phyloP scores from a whole-genome alignment of 2,888 invertebrate genomes.

The Brachyptera risi region DNA sequence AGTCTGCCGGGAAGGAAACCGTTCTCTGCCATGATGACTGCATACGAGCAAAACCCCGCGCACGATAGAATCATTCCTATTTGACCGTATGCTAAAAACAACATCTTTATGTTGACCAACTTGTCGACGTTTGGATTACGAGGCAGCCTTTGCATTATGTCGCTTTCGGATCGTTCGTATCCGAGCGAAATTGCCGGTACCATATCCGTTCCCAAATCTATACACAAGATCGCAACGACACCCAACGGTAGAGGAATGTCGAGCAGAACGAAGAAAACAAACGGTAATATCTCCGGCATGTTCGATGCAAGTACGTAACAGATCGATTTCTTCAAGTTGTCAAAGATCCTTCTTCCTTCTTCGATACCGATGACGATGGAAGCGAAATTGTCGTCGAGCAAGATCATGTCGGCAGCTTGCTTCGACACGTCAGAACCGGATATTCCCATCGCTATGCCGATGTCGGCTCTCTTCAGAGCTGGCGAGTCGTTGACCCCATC shows the following conservation, averaged over 20 bases:
- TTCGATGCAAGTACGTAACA: slow-evolving; percentile 51
- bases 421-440: slow-evolving; percentile 53
- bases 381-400: slow-evolving; percentile 51
- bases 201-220: slow-evolving; percentile 50
- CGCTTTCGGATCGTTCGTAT: slow-evolving; percentile 33
- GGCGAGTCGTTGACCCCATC: slow-evolving; percentile 54
- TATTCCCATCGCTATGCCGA: too few species aligned
- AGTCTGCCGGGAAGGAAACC: slow-evolving; percentile 16
- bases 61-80: slow-evolving; percentile 26
- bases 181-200: slow-evolving; percentile 32
- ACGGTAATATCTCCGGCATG: slow-evolving; percentile 50
- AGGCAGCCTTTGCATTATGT: slow-evolving; percentile 29
- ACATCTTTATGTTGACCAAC: slow-evolving; percentile 24
- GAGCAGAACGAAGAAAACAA: slow-evolving; percentile 46
- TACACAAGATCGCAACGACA: slow-evolving; percentile 51
- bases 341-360: slow-evolving; percentile 51
- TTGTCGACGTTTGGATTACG: slow-evolving; percentile 23
- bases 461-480: too few species aligned
- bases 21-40: slow-evolving; percentile 26
- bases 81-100: slow-evolving; percentile 26
- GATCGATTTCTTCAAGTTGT: slow-evolving; percentile 52
- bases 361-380: slow-evolving; percentile 51
- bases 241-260: slow-evolving; percentile 50
- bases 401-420: slow-evolving; percentile 52
- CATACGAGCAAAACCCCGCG: slow-evolving; percentile 27